phyloP scores from a whole-genome alignment of 2,888 invertebrate species.

The Orgyia antiqua region DNA sequence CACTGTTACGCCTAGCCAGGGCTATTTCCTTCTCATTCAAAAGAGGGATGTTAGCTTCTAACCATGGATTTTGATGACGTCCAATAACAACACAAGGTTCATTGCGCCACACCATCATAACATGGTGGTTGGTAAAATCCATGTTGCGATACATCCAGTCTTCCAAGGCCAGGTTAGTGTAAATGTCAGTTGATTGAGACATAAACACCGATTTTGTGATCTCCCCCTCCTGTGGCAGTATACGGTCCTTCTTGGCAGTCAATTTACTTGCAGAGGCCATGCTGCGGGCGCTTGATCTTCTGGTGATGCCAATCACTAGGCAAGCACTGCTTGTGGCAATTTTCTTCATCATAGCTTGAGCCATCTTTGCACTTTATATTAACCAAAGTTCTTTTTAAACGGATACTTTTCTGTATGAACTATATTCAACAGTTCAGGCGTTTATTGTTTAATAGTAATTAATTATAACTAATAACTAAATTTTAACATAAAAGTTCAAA shows the following conservation, averaged over 20 bases:
- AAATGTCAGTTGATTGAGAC: conserved; percentile 94
- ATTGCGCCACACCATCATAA: conserved; percentile 95
- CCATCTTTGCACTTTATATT: conserved; percentile 52
- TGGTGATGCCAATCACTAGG: conserved; percentile 54
- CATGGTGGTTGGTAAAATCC: conserved; percentile 88
- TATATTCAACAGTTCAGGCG: conserved; percentile 46
- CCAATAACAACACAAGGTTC: conserved; percentile 97
- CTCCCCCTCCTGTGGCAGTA: conserved; percentile 60
- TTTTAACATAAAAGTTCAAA: conserved; percentile 39
- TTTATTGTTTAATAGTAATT: conserved; percentile 44
- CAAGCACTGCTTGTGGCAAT: conserved; percentile 56
- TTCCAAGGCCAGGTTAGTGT: conserved; percentile 95
- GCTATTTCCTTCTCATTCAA: conserved; percentile 82
- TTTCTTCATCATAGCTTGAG: conserved; percentile 67
- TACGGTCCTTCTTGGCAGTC: conserved; percentile 42
- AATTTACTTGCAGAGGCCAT: conserved; percentile 43
- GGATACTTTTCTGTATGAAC: conserved; percentile 74
- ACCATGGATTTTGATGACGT: conserved; percentile 97
- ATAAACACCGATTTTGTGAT: conserved; percentile 93
- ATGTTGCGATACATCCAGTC: conserved; percentile 96
- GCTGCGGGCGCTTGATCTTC: conserved; percentile 54
- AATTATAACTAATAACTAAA: conserved; percentile 31
- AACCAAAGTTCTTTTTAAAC: conserved; percentile 32
- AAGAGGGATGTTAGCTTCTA: conserved; percentile 89
- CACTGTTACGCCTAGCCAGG: conserved; percentile 94